These are phyloP conservation scores for Alviniconcha marisindica DNA, from an alignment of 1,140 invertebrate genomes.

Conservation along the genomic window DNA sequence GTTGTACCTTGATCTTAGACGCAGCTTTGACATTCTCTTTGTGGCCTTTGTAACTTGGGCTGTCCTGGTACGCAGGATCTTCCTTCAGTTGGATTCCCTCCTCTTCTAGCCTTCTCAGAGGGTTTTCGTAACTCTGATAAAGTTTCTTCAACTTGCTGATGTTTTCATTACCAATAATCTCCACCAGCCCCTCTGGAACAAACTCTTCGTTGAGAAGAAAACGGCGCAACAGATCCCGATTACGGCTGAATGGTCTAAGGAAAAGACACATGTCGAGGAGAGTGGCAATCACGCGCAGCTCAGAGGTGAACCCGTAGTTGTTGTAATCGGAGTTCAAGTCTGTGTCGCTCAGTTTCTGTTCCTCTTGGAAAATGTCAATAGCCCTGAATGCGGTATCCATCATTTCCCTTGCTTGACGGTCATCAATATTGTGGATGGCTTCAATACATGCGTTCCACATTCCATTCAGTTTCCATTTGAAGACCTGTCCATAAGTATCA, in stretches of 20 bases:
- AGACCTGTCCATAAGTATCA: slow-evolving; percentile 59
- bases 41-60: background rate
- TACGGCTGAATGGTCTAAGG: slow-evolving; percentile 22
- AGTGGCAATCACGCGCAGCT: slow-evolving; percentile 43
- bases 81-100: slow-evolving; percentile 47
- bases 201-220: slow-evolving; percentile 38
- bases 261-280: slow-evolving; percentile 30
- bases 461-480: slow-evolving; percentile 43
- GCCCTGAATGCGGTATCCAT: slow-evolving; percentile 40
- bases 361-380: slow-evolving; percentile 50
- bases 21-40: slow-evolving; percentile 35
- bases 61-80: slow-evolving; percentile 28
- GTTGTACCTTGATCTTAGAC: slow-evolving; percentile 44
- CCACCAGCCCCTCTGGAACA: slow-evolving; percentile 5
- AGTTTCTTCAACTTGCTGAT: slow-evolving; percentile 34
- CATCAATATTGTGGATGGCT: slow-evolving; percentile 28
- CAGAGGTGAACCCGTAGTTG: slow-evolving; percentile 50
- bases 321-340: slow-evolving; percentile 43
- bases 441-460: background rate
- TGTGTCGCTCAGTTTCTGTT: slow-evolving; percentile 47
- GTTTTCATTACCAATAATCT: slow-evolving; percentile 10
- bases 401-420: slow-evolving; percentile 25
- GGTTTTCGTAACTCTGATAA: slow-evolving; percentile 23
- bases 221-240: slow-evolving; percentile 33
- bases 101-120: slow-evolving; percentile 49